A percentile compares a stretch with the other conserved stretches of the same genome.
phyloP scores from a whole-genome alignment of 2,888 invertebrate species.

The Thelaira solivaga region DNA sequence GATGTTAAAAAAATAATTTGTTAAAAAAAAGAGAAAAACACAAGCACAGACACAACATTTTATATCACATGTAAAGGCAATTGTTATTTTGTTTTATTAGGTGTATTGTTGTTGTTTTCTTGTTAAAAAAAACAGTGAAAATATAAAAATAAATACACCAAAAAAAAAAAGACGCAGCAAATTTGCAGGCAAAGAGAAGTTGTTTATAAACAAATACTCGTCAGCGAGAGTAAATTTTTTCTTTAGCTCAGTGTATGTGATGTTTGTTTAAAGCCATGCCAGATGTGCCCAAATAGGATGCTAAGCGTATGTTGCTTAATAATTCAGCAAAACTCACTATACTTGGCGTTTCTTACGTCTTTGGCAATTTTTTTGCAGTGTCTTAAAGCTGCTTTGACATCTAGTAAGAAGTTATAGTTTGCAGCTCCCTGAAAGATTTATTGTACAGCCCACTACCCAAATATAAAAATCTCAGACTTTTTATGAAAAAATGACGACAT shows the following conservation, averaged over 20 bases:
- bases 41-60: slow-evolving; percentile 36
- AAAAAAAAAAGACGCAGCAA: background rate
- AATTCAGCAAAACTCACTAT: too few relatives aligned
- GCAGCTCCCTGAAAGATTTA: too few relatives aligned
- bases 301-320: too few relatives aligned
- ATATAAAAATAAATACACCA: background rate
- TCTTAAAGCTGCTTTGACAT: too few relatives aligned
- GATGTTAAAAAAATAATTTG: slow-evolving; percentile 40
- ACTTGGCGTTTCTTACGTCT: too few relatives aligned
- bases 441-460: too few relatives aligned
- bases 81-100: slow-evolving; percentile 35
- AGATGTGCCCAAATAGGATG: background rate
- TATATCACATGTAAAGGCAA: slow-evolving; percentile 50
- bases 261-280: slow-evolving; percentile 35
- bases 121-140: too few relatives aligned
- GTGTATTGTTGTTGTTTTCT: background rate
- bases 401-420: too few relatives aligned
- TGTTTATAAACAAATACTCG: background rate
- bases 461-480: too few relatives aligned
- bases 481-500: too few relatives aligned
- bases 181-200: background rate
- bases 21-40: slow-evolving; percentile 3
- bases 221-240: slow-evolving; percentile 13
- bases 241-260: slow-evolving; percentile 27
- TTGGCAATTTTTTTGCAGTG: too few relatives aligned